These are phyloP conservation scores for Aphelenchoides fujianensis DNA, from an alignment of 1,140 invertebrate species.

Conservation along the genomic window DNA sequence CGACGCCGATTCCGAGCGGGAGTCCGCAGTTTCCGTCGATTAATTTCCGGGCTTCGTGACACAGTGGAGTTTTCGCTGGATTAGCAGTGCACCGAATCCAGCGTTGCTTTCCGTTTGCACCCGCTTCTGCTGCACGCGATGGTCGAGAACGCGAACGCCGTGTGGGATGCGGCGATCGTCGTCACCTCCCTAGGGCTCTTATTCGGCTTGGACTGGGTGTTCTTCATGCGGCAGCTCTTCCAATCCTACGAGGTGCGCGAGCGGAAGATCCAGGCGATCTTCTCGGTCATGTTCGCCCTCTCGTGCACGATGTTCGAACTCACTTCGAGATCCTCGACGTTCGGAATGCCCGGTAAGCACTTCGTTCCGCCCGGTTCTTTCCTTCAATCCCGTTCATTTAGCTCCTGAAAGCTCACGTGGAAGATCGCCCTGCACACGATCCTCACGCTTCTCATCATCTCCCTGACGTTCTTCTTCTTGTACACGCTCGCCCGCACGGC, in stretches of 20 bases:
- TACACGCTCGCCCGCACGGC: constrained; percentile 90
- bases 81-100: too few species aligned
- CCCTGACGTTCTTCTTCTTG: constrained; percentile 94
- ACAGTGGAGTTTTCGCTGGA: too few species aligned
- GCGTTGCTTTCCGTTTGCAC: too few species aligned
- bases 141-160: too few species aligned
- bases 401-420: constrained; percentile 32
- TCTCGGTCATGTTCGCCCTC: constrained; percentile 90
- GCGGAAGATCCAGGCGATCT: constrained; percentile 75
- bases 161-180: constrained; percentile 39
- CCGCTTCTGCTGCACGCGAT: not conserved
- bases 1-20: too few species aligned
- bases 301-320: constrained; percentile 99
- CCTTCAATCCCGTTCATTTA: constrained; percentile 19
- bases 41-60: not conserved
- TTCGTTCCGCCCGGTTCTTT: constrained; percentile 58
- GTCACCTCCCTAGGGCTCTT: constrained; percentile 74
- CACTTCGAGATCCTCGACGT: constrained; percentile 95
- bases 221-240: constrained; percentile 96
- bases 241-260: constrained; percentile 82
- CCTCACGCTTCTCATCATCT: constrained; percentile 87
- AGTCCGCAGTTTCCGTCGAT: not conserved
- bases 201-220: constrained; percentile 93
- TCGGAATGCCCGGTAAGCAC: constrained; percentile 78
- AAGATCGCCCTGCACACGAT: constrained; percentile 74